Evolutionary conservation across 2,888 invertebrate species (phyloP).

Genomic region (Pachliopta kotzebuea): DNA sequence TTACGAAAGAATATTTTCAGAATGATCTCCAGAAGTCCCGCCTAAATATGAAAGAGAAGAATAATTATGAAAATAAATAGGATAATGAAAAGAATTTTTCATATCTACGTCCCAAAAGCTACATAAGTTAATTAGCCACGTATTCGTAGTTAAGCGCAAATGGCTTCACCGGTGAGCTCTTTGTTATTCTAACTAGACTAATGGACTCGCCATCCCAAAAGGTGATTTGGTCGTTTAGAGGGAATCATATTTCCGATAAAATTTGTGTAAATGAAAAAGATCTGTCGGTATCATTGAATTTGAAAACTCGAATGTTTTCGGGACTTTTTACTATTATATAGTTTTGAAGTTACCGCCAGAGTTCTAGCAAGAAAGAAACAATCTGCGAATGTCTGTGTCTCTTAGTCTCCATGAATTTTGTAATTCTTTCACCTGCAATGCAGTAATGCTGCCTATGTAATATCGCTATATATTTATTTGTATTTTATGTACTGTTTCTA

Average conservation of each 20-base stretch:
- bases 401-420: too few species aligned
- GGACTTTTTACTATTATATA: too few species aligned
- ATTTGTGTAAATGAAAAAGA: neutral
- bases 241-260: constrained; percentile 10
- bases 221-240: constrained; percentile 5
- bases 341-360: too few species aligned
- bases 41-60: neutral
- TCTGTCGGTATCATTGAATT: too few species aligned
- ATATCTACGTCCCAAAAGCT: neutral
- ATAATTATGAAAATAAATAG: neutral
- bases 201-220: constrained; percentile 5
- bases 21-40: too few species aligned
- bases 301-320: too few species aligned
- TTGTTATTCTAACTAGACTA: constrained; percentile 15
- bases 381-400: too few species aligned
- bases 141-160: constrained; percentile 4
- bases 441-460: too few species aligned
- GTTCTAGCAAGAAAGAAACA: too few species aligned
- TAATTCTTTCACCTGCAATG: too few species aligned
- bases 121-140: constrained; percentile 12
- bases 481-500: too few species aligned
- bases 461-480: too few species aligned
- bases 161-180: constrained; percentile 10
- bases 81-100: neutral
- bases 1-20: neutral